These are phyloP conservation scores for Trachelipus rathkii DNA, from an alignment of 1,140 invertebrate genomes.

Conservation along the genomic window DNA sequence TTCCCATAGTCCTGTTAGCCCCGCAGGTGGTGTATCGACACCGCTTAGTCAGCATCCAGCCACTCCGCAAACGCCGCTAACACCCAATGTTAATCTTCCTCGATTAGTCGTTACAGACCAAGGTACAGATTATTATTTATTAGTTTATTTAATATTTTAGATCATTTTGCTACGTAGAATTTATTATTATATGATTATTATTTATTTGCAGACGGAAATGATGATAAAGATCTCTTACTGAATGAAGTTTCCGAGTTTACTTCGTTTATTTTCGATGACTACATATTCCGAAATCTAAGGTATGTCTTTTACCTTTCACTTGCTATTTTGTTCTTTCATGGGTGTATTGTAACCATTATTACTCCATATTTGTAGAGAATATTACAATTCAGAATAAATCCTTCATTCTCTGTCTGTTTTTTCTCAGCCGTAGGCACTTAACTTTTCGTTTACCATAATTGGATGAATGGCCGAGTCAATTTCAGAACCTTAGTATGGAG, in stretches of 20 bases:
- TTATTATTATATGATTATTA: too few relatives aligned
- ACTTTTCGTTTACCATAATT: too few relatives aligned
- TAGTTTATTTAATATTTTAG: too few relatives aligned
- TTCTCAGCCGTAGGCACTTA: too few relatives aligned
- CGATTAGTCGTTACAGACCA: background rate
- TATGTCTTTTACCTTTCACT: background rate
- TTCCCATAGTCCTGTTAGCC: background rate
- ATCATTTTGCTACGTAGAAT: too few relatives aligned
- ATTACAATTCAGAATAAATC: too few relatives aligned
- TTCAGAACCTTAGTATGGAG: too few relatives aligned
- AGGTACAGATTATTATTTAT: background rate
- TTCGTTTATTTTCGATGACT: background rate
- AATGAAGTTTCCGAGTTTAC: background rate
- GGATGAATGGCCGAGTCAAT: too few relatives aligned
- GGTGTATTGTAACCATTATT: too few relatives aligned
- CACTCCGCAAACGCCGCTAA: background rate
- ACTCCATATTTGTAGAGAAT: too few relatives aligned
- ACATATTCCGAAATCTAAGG: background rate
- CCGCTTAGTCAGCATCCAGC: background rate
- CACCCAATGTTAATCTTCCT: background rate
- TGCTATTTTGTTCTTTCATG: too few relatives aligned
- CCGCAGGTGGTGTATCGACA: background rate
- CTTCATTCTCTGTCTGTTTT: too few relatives aligned
- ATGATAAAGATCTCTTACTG: background rate
- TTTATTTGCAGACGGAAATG: background rate